Percentiles rank a stretch among this genome's conserved stretches.
Evolutionary conservation across 2,888 invertebrate genomes (phyloP).

Genomic region (Eilema griseolum): DNA sequence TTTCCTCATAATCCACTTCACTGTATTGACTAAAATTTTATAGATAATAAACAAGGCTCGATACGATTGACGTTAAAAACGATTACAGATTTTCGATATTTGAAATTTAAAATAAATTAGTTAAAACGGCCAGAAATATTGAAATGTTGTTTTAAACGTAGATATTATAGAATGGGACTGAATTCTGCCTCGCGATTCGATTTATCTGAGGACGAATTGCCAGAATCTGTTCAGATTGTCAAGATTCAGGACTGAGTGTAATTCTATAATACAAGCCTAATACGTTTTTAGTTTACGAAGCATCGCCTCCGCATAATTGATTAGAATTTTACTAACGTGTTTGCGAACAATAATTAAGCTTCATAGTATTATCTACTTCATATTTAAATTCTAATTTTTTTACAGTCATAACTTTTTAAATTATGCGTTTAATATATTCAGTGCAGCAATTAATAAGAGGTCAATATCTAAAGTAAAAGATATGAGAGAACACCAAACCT

Average conservation of each 20-base stretch:
- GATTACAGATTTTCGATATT: background rate
- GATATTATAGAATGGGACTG: too few relatives aligned
- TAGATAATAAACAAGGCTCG: background rate
- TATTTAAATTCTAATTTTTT: background rate
- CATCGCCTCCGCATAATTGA: slow-evolving; percentile 74
- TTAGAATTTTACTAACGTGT: slow-evolving; percentile 82
- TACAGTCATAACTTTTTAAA: background rate
- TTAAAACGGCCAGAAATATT: slow-evolving; percentile 20
- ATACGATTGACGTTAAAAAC: background rate
- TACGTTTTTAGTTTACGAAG: slow-evolving; percentile 62
- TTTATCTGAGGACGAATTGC: too few relatives aligned
- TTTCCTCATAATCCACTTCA: slow-evolving; percentile 4
- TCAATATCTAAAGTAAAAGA: too few relatives aligned
- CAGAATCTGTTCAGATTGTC: too few relatives aligned
- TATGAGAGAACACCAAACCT: background rate
- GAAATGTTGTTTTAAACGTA: slow-evolving; percentile 55
- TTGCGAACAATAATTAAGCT: slow-evolving; percentile 68
- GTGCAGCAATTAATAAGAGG: background rate
- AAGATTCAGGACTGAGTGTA: too few relatives aligned
- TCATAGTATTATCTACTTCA: background rate
- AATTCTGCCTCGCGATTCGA: too few relatives aligned
- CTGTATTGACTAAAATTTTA: background rate
- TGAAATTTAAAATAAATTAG: slow-evolving; percentile 30
- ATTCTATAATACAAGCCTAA: too few relatives aligned
- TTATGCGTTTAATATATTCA: background rate